Conservation (phyloP, 2,113 vertebrate genomes). For the Pangasianodon gigas region DNA sequence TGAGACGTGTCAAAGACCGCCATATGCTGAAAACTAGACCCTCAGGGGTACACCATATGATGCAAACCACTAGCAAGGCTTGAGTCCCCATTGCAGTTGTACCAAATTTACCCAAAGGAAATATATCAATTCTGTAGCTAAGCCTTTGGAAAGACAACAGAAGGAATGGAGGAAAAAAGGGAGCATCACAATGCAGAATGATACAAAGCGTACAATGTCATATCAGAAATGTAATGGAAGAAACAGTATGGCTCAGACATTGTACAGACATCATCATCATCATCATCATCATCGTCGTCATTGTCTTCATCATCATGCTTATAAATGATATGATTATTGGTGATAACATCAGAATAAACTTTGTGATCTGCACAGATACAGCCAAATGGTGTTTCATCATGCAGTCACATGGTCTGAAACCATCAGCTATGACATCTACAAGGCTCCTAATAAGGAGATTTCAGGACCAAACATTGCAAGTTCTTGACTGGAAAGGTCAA, state of each 20-base stretch:
- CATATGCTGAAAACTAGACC: slow-evolving; percentile 37
- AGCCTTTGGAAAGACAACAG: neutral
- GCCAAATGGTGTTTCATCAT: neutral
- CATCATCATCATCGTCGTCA: neutral
- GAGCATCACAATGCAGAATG: neutral
- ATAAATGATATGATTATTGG: neutral
- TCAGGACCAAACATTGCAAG: neutral
- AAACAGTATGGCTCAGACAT: neutral
- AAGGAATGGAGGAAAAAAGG: neutral
- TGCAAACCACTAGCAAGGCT: slow-evolving; percentile 35
- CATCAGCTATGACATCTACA: neutral
- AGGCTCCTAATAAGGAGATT: neutral
- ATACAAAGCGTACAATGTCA: neutral
- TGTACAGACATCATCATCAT: too few relatives aligned
- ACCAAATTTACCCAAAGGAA: slow-evolving; percentile 28
- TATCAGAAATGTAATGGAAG: neutral
- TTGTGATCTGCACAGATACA: neutral
- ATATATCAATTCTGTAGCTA: neutral
- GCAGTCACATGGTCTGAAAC: slow-evolving; percentile 16
- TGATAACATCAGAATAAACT: neutral
- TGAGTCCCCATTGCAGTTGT: neutral
- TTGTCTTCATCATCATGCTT: neutral
- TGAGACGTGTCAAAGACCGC: slow-evolving; percentile 32
- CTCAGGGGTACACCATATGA: slow-evolving; percentile 40
- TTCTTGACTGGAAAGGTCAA: slow-evolving; percentile 13